Percentiles rank a stretch among this genome's conserved stretches.
Conservation (phyloP, 2,113 vertebrate species). For the Lepus americanus region DNA sequence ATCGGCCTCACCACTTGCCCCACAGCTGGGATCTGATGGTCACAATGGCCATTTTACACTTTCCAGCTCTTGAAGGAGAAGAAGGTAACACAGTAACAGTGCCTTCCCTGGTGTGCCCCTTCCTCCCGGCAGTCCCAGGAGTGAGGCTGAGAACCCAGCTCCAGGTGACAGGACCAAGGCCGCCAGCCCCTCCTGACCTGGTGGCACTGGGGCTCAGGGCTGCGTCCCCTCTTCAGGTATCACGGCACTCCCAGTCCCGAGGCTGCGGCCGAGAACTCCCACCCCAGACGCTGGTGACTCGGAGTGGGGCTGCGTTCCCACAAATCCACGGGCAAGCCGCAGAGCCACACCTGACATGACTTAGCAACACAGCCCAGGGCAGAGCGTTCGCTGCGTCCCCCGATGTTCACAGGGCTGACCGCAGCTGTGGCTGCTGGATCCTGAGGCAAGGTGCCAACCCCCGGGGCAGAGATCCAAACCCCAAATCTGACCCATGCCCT, state of each 20-base stretch:
- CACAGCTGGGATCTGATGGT: background rate
- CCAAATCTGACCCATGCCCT: background rate
- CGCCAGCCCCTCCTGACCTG: background rate
- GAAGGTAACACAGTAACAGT: background rate
- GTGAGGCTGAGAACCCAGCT: background rate
- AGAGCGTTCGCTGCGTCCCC: background rate
- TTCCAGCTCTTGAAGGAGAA: background rate
- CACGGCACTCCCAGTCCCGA: background rate
- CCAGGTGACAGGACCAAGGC: background rate
- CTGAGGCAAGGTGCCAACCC: background rate
- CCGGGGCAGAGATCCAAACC: background rate
- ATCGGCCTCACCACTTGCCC: background rate
- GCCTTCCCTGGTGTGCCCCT: background rate
- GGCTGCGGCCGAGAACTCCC: background rate
- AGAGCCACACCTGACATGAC: background rate
- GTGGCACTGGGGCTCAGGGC: background rate
- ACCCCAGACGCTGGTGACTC: background rate
- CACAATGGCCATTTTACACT: background rate
- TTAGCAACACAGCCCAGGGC: background rate
- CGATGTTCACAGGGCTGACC: background rate
- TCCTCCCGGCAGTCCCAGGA: background rate
- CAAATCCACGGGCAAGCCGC: background rate
- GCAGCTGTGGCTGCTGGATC: background rate
- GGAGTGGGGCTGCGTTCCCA: background rate
- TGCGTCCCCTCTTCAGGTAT: no score